Evolutionary conservation across 2,113 vertebrate genomes (phyloP).

Genomic region (Pampusana beccarii): DNA sequence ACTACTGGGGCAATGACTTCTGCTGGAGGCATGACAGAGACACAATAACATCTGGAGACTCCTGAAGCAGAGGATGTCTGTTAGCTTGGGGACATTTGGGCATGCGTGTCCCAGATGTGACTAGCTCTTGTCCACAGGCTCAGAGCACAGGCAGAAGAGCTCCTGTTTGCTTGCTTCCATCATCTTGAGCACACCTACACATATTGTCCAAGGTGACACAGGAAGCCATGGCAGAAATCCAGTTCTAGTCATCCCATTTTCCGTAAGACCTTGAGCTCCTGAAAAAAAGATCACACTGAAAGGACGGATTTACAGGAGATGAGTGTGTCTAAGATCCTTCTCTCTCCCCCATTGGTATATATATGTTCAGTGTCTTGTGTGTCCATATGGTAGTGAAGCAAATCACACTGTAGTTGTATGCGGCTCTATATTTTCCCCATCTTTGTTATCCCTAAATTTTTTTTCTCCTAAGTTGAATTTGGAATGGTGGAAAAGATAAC

Average conservation of each 20-base stretch:
- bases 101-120: slow-evolving; percentile 25
- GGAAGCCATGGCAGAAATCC: not conserved
- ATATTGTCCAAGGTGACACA: not conserved
- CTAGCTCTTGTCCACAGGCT: not conserved
- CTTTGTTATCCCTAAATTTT: not conserved
- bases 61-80: not conserved
- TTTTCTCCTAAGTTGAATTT: not conserved
- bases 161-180: not conserved
- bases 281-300: not conserved
- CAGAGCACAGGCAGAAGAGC: not conserved
- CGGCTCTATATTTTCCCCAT: not conserved
- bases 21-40: not conserved
- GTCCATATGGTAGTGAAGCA: not conserved
- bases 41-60: not conserved
- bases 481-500: not conserved
- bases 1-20: not conserved
- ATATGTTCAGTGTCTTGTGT: not conserved
- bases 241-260: not conserved
- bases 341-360: not conserved
- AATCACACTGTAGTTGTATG: not conserved
- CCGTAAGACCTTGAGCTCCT: not conserved
- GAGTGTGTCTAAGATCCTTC: not conserved
- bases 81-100: not conserved
- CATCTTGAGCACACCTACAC: not conserved
- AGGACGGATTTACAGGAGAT: not conserved